These are phyloP conservation scores for Polydrusus cervinus DNA, from an alignment of 2,888 invertebrate genomes.

Conservation along the genomic window DNA sequence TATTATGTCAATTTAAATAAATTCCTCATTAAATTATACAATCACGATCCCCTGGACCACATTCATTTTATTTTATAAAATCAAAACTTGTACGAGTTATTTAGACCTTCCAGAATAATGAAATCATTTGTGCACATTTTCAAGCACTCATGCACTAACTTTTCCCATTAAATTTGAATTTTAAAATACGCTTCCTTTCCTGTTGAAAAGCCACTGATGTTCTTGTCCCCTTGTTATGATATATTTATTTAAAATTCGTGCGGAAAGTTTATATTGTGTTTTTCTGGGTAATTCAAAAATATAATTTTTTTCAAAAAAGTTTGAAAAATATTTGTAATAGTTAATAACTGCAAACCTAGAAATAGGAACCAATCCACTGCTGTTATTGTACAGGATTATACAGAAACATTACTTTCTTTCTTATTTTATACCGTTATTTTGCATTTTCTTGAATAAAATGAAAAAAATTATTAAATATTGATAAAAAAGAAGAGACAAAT, in stretches of 20 bases:
- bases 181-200: conserved; percentile 24
- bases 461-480: no score
- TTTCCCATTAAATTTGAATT: conserved; percentile 47
- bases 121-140: conserved; percentile 9
- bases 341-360: no score
- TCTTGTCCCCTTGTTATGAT: background rate
- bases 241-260: background rate
- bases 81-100: conserved; percentile 1
- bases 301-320: no score
- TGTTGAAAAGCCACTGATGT: background rate
- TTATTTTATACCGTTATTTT: no score
- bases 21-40: no score
- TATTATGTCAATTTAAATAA: no score
- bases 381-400: no score
- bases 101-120: background rate
- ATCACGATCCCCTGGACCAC: background rate
- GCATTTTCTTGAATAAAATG: no score
- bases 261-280: background rate
- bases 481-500: no score
- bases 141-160: conserved; percentile 25
- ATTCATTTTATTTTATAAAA: conserved; percentile 2
- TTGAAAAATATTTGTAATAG: no score
- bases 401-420: no score
- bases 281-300: background rate
- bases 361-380: no score